Evolutionary conservation across 2,888 invertebrate species (phyloP).

Genomic region (Pterostichus niger): DNA sequence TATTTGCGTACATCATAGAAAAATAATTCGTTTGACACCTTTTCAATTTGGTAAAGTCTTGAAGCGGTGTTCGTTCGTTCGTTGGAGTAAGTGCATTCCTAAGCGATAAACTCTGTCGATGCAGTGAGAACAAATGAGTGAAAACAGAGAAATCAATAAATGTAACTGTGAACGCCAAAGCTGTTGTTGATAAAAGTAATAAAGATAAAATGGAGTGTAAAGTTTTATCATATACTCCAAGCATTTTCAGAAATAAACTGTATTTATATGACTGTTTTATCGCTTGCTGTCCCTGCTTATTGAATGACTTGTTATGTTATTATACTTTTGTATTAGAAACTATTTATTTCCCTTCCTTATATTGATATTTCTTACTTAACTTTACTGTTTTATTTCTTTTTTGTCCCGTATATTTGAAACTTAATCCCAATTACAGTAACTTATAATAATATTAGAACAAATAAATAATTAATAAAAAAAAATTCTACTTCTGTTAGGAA

Average conservation of each 20-base stretch:
- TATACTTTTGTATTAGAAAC: not conserved
- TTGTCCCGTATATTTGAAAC: too few relatives aligned
- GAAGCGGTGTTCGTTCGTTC: not conserved
- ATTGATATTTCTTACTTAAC: too few relatives aligned
- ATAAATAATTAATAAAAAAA: too few relatives aligned
- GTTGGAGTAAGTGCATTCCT: not conserved
- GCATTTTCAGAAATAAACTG: constrained; percentile 41
- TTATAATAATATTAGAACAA: too few relatives aligned
- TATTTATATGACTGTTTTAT: constrained; percentile 46
- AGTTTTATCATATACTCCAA: constrained; percentile 1
- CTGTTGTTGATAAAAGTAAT: constrained; percentile 45
- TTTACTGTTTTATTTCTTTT: too few relatives aligned
- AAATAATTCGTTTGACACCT: not conserved
- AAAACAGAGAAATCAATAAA: constrained; percentile 36
- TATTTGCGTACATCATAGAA: too few relatives aligned
- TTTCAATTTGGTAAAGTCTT: not conserved
- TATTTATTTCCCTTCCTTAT: not conserved
- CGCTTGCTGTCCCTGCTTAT: constrained; percentile 16
- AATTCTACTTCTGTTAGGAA: too few relatives aligned
- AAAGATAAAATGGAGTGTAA: constrained; percentile 42
- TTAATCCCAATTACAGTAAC: too few relatives aligned
- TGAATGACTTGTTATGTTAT: constrained; percentile 11
- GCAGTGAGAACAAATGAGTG: constrained; percentile 27
- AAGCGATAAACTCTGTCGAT: not conserved
- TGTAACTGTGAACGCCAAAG: constrained; percentile 30